A percentile compares a stretch with the other conserved stretches of the same genome.
Evolutionary conservation across 2,888 invertebrate genomes (phyloP).

Genomic region (Hypercompe scribonia): DNA sequence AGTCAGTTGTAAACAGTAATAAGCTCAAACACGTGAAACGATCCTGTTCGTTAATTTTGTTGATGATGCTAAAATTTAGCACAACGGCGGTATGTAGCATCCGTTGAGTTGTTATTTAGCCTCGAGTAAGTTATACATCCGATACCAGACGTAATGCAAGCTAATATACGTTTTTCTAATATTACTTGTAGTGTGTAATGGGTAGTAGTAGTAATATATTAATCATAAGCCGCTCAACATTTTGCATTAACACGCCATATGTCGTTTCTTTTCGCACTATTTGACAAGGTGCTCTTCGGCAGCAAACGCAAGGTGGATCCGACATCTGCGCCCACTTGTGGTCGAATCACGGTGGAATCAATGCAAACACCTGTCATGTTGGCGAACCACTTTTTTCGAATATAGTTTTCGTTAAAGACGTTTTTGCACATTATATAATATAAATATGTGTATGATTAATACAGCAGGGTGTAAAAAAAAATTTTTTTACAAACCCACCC

Average conservation of each 20-base stretch:
- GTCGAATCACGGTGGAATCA: slow-evolving; percentile 75
- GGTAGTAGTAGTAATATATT: neutral
- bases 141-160: neutral
- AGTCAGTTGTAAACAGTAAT: neutral
- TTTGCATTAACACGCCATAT: slow-evolving; percentile 44
- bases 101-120: slow-evolving; percentile 9
- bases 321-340: slow-evolving; percentile 71
- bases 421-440: slow-evolving; percentile 3
- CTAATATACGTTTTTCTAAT: neutral
- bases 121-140: slow-evolving; percentile 12
- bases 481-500: neutral
- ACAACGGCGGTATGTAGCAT: neutral
- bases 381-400: slow-evolving; percentile 22
- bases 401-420: slow-evolving; percentile 22
- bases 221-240: neutral
- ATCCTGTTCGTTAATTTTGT: neutral
- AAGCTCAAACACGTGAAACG: neutral
- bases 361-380: slow-evolving; percentile 71
- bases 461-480: neutral
- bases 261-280: slow-evolving; percentile 55
- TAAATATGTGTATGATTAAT: neutral
- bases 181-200: neutral
- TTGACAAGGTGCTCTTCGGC: slow-evolving; percentile 65
- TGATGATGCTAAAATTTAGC: slow-evolving; percentile 11
- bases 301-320: slow-evolving; percentile 67